A percentile compares a stretch with the other conserved stretches of the same genome.
Evolutionary conservation across 2,113 vertebrate species (phyloP).

Genomic region (Myocastor coypus): DNA sequence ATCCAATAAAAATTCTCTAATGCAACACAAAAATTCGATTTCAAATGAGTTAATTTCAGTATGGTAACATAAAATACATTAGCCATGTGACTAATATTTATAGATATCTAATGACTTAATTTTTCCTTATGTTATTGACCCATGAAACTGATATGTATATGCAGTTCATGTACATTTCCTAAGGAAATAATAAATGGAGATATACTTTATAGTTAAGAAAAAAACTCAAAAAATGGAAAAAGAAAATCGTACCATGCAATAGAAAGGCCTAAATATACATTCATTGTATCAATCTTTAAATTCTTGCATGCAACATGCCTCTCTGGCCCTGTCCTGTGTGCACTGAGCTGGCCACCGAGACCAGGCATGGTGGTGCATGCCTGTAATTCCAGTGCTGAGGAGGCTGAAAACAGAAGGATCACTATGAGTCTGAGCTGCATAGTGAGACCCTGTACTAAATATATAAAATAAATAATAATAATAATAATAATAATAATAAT

Average conservation of each 20-base stretch:
- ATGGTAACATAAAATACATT: background rate
- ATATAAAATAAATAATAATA: too few species aligned
- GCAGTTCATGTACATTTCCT: constrained; percentile 2
- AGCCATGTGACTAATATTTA: background rate
- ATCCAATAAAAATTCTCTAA: background rate
- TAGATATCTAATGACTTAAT: background rate
- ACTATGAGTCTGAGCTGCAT: too few species aligned
- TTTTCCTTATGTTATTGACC: constrained; percentile 7
- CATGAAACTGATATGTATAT: background rate
- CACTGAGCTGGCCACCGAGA: too few species aligned
- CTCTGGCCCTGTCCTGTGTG: too few species aligned
- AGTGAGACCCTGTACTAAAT: too few species aligned
- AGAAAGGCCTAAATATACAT: background rate
- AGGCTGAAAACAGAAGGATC: too few species aligned
- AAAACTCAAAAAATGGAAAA: background rate
- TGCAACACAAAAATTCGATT: background rate
- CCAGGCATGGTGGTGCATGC: too few species aligned
- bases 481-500: too few species aligned
- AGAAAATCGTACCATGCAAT: background rate
- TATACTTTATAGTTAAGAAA: constrained; percentile 26
- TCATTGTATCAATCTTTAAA: background rate
- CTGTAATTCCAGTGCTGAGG: too few species aligned
- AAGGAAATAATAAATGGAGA: background rate
- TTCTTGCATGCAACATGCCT: background rate
- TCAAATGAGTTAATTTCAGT: background rate